phyloP scores from a whole-genome alignment of 2,797 vertebrate species.

The Chelon auratus region DNA sequence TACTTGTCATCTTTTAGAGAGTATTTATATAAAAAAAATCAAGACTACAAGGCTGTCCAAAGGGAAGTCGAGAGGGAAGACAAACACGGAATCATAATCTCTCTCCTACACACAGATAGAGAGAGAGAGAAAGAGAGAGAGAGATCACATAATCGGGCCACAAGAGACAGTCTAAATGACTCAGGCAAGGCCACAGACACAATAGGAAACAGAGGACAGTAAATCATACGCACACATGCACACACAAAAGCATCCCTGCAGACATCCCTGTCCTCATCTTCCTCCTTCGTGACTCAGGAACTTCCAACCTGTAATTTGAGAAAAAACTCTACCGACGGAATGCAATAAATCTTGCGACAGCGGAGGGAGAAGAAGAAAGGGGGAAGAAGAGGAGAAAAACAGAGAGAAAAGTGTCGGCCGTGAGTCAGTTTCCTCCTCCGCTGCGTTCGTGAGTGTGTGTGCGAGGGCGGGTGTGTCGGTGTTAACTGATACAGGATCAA shows the following conservation, averaged over 20 bases:
- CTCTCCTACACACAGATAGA: slow-evolving; percentile 23
- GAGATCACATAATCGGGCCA: slow-evolving; percentile 61
- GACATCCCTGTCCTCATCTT: slow-evolving; percentile 73
- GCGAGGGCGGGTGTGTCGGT: slow-evolving; percentile 71
- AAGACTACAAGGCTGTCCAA: slow-evolving; percentile 10
- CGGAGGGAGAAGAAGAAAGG: slow-evolving; percentile 59
- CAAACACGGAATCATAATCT: slow-evolving; percentile 41
- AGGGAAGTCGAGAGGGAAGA: background rate
- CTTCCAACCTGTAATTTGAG: slow-evolving; percentile 88
- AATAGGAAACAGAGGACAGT: slow-evolving; percentile 67
- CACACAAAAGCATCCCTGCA: slow-evolving; percentile 38
- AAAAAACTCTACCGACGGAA: slow-evolving; percentile 78
- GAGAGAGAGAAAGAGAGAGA: slow-evolving; percentile 16
- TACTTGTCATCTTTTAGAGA: background rate
- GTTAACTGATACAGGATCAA: slow-evolving; percentile 81
- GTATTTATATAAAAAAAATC: slow-evolving; percentile 9
- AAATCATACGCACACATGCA: slow-evolving; percentile 67
- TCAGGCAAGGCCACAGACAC: slow-evolving; percentile 74
- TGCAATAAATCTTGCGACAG: slow-evolving; percentile 85
- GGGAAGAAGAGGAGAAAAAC: slow-evolving; percentile 30
- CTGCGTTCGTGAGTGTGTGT: slow-evolving; percentile 44
- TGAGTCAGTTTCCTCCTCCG: slow-evolving; percentile 66
- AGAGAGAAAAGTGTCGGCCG: slow-evolving; percentile 54
- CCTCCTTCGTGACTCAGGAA: slow-evolving; percentile 80
- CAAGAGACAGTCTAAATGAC: slow-evolving; percentile 72